Percentiles rank a stretch among this genome's conserved stretches.
phyloP scores from a whole-genome alignment of 1,140 invertebrate genomes.

The Euglossa dilemma region DNA sequence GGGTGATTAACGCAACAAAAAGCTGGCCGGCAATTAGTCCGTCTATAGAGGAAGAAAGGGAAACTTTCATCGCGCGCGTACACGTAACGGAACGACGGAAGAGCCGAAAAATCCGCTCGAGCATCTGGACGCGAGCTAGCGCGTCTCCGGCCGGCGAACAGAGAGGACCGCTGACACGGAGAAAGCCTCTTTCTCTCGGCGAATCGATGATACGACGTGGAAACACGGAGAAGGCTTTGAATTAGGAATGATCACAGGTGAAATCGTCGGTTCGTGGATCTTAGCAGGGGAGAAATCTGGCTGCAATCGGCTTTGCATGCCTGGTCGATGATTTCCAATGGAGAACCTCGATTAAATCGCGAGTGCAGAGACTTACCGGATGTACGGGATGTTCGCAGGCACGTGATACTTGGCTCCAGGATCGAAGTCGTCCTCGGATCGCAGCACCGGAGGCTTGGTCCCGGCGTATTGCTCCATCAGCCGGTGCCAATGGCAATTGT shows the following conservation, averaged over 20 bases:
- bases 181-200: constrained; percentile 54
- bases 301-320: neutral
- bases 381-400: constrained; percentile 94
- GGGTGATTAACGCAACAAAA: constrained; percentile 51
- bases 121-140: constrained; percentile 1
- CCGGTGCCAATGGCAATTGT: constrained; percentile 95
- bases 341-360: neutral
- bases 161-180: constrained; percentile 14
- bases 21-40: constrained; percentile 39
- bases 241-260: constrained; percentile 39
- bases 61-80: constrained; percentile 49
- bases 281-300: neutral
- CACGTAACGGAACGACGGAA: constrained; percentile 42
- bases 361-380: constrained; percentile 87
- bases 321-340: neutral
- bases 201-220: neutral
- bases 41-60: constrained; percentile 26
- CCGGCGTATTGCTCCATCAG: constrained; percentile 91
- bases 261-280: constrained; percentile 19
- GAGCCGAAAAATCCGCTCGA: constrained; percentile 10
- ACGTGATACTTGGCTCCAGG: constrained; percentile 95
- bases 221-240: neutral
- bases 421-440: constrained; percentile 95
- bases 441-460: constrained; percentile 91
- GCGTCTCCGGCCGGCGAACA: neutral